Conservation (phyloP, 2,113 vertebrate genomes). For the Chroicocephalus ridibundus region DNA sequence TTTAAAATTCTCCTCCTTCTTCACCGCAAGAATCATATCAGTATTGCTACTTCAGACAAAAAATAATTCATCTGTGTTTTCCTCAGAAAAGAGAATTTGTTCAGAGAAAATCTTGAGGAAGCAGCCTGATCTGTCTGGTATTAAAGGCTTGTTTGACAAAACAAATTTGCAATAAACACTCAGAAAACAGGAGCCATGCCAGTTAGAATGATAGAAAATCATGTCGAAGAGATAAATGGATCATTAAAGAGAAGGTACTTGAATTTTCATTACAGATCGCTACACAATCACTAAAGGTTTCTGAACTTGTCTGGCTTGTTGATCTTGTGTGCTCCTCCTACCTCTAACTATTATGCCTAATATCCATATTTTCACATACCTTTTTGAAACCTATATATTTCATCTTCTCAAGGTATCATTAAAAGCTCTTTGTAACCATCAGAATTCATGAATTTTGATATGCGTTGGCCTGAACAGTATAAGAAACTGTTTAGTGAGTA, state of each 20-base stretch:
- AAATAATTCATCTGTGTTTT: constrained; percentile 27
- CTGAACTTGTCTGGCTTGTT: constrained; percentile 62
- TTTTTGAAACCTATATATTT: constrained; percentile 61
- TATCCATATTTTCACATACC: constrained; percentile 42
- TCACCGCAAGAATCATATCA: neutral
- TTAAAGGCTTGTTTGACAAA: constrained; percentile 65
- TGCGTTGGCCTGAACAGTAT: neutral
- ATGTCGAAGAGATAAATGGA: constrained; percentile 50
- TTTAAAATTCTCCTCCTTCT: neutral
- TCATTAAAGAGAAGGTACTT: constrained; percentile 63
- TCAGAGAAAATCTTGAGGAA: constrained; percentile 17
- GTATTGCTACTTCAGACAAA: neutral
- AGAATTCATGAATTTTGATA: constrained; percentile 67
- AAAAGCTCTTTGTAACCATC: constrained; percentile 45
- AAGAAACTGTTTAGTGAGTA: constrained; percentile 42
- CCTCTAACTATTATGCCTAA: constrained; percentile 45
- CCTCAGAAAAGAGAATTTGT: neutral
- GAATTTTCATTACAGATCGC: constrained; percentile 60
- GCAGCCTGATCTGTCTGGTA: constrained; percentile 28
- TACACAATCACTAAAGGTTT: constrained; percentile 57
- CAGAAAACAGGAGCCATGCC: constrained; percentile 43
- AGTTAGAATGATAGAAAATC: constrained; percentile 62
- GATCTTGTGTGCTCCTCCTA: constrained; percentile 52
- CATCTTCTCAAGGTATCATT: constrained; percentile 46
- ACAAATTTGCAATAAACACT: constrained; percentile 59